Evolutionary conservation across 2,888 invertebrate genomes (phyloP), one percentile per base, ranked within the genome.

Genomic region (Campoplex capitator): DNA sequence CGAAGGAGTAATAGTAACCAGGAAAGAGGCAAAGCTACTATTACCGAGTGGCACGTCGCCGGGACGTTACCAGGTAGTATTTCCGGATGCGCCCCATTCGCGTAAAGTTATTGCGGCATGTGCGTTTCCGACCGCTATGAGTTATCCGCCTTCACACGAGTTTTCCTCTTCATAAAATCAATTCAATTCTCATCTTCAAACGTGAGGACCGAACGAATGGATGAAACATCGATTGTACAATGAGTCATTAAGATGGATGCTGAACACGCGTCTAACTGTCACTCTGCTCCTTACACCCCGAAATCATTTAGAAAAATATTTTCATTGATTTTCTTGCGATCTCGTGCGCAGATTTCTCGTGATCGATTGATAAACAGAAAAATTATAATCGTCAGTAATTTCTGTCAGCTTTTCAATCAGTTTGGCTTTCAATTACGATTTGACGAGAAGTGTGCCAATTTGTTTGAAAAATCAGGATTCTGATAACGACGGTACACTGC

Each of bases 71-170:
- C 73, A 78, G 80, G 62, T 78, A 67, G 62, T 78, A 67, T 71
- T 83, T 75, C 79, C 83, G 79, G 80, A 75, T 73, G 35, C 45
- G 48, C 76, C 65, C 23, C 45, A 68, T 68, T 78, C 62, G 75
- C 79, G 48, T 62, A 83, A 79, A 83, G 71, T 81, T 82, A 85
- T 82, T 82, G 67, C 42, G 77, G 77, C 82, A 38, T 54, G 32
- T 45, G 79, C 62, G 84, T 48, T 79, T 79, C 84, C 74, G 71
- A 70, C 18, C 32, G 38, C 38, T 65, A 56, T 11, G 28, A 32
- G 56, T 48, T 32, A 67, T 73, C 45, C n/a, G 35, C 28, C 45
- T 56, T 32, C 23, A n/a, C 23, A n/a, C 42, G 32, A n/a, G 56
- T 56, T 38, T 73, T n/a, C 73, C 23, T 18, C 8, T 18, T 23